A percentile compares a stretch with the other conserved stretches of the same genome.
Conservation (phyloP, 2,113 vertebrate species). For the Thinocorus orbignyianus region DNA sequence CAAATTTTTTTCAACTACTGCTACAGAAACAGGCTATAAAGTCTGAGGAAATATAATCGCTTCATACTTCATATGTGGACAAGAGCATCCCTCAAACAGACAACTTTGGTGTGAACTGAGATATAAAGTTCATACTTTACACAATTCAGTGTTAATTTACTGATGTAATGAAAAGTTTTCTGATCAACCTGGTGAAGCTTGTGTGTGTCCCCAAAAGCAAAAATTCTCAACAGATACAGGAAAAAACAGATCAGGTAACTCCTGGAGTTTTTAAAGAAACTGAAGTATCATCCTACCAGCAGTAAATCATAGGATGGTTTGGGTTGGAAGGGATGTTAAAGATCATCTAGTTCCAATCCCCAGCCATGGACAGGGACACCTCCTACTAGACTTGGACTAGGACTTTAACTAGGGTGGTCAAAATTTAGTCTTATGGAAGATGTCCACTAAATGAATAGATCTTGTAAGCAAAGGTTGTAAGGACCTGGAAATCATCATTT, state of each 20-base stretch:
- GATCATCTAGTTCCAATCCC: neutral
- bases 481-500: neutral
- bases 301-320: neutral
- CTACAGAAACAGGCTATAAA: slow-evolving; percentile 10
- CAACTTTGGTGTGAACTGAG: neutral
- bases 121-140: neutral
- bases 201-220: neutral
- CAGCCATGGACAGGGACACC: neutral
- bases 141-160: neutral
- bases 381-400: neutral
- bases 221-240: neutral
- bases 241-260: neutral
- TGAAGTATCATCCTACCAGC: neutral
- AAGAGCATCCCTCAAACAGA: neutral
- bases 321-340: neutral
- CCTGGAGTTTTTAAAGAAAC: neutral
- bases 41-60: neutral
- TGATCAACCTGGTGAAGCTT: neutral
- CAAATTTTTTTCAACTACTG: slow-evolving; percentile 25
- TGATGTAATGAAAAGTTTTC: neutral
- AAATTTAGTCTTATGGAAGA: neutral
- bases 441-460: neutral
- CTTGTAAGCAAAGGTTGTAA: neutral
- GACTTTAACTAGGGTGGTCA: neutral
- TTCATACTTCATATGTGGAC: neutral